Percentiles rank a stretch among this genome's conserved stretches.
These are phyloP conservation scores for Paraplagusia blochii DNA, from an alignment of 2,113 vertebrate genomes.

Conservation along the genomic window DNA sequence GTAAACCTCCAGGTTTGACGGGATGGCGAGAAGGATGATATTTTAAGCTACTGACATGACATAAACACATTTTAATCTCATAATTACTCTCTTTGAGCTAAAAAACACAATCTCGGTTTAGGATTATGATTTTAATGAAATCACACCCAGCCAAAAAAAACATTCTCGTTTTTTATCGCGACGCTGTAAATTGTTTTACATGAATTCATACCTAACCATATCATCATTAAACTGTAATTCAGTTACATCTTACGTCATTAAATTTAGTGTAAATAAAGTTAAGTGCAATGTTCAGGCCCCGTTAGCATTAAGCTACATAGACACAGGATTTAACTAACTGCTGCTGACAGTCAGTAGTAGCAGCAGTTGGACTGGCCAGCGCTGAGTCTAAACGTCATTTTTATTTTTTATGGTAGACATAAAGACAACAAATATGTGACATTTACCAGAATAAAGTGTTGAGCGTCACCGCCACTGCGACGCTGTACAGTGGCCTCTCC, in stretches of 20 bases:
- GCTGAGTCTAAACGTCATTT: no score
- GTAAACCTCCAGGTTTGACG: no score
- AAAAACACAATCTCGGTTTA: no score
- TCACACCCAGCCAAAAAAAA: no score
- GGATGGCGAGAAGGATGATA: no score
- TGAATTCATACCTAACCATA: neutral
- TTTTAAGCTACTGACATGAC: no score
- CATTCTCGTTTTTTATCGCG: no score
- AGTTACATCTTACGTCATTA: no score
- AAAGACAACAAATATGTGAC: neutral
- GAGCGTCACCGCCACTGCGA: constrained; percentile 83
- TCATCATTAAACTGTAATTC: neutral
- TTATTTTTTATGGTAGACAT: no score
- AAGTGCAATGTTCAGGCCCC: neutral
- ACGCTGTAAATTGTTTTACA: neutral
- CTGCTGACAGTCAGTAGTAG: constrained; percentile 18
- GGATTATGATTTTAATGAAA: no score
- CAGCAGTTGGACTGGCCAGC: neutral
- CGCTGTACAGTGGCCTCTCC: constrained; percentile 91
- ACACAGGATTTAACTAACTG: constrained; percentile 60
- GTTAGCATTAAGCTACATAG: constrained; percentile 56
- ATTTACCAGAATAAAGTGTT: constrained; percentile 91
- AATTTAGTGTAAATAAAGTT: neutral
- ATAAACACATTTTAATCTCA: no score
- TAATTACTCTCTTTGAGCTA: no score